Conservation (phyloP, 2,888 invertebrate genomes). For the Agonopterix heracliana region DNA sequence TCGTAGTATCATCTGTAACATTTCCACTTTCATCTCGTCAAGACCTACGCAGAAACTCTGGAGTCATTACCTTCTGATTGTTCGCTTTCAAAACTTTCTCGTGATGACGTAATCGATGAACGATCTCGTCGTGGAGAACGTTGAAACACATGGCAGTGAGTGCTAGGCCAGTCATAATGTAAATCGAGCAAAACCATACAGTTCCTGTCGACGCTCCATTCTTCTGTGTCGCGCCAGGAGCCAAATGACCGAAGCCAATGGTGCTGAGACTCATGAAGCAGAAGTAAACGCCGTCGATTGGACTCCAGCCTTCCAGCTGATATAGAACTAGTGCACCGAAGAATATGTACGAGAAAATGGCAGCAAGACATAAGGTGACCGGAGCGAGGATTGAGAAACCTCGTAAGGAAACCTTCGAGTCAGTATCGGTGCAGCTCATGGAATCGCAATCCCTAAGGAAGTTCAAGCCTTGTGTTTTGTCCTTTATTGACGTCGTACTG, state of each 20-base stretch:
- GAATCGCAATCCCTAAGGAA: constrained; percentile 72
- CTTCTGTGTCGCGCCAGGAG: constrained; percentile 80
- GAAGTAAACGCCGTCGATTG: constrained; percentile 94
- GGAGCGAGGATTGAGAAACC: constrained; percentile 91
- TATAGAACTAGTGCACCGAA: constrained; percentile 93
- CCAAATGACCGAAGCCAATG: constrained; percentile 92
- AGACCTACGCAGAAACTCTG: constrained; percentile 64
- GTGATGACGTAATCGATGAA: constrained; percentile 84
- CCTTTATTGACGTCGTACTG: constrained; percentile 60
- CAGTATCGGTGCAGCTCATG: constrained; percentile 80
- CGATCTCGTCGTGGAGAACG: constrained; percentile 91
- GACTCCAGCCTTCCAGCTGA: constrained; percentile 94
- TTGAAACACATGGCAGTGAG: constrained; percentile 94
- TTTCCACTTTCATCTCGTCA: constrained; percentile 67
- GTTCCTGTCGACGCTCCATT: constrained; percentile 78
- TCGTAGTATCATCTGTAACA: constrained; percentile 59
- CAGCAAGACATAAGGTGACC: constrained; percentile 89
- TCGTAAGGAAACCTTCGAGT: constrained; percentile 81
- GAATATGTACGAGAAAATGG: constrained; percentile 93
- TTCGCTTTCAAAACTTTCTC: constrained; percentile 57
- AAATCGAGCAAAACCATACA: constrained; percentile 92
- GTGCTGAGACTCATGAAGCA: constrained; percentile 97
- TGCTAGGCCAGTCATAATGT: constrained; percentile 92
- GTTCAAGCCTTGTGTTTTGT: constrained; percentile 57
- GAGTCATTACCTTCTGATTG: constrained; percentile 57